A percentile compares a stretch with the other conserved stretches of the same genome.
Conservation (phyloP, 2,797 vertebrate species). For the Sternarchorhynchus goeldii region DNA sequence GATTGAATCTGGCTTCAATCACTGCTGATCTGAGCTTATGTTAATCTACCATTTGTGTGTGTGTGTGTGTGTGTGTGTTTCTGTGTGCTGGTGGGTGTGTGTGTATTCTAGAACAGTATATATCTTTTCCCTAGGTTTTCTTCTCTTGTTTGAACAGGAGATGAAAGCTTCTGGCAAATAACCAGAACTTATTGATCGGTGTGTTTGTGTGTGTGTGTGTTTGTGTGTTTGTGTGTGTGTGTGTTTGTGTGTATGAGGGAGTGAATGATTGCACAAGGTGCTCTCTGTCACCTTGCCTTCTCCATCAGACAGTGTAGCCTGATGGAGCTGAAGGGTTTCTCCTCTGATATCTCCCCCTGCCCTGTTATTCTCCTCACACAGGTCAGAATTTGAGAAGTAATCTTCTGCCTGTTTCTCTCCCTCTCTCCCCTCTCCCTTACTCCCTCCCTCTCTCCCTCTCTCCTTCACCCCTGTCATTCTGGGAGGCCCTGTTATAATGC, state of each 20-base stretch:
- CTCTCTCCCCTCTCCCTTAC: too few relatives aligned
- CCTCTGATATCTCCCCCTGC: neutral
- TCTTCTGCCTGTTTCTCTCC: neutral
- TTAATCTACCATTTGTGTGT: neutral
- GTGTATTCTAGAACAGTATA: neutral
- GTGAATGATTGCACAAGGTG: too few relatives aligned
- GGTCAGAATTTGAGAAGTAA: neutral
- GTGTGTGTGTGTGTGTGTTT: neutral
- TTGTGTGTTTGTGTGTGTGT: conserved; percentile 46
- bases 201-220: conserved; percentile 8
- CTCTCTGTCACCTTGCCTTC: neutral
- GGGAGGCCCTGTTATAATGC: too few relatives aligned
- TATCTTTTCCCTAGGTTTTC: too few relatives aligned
- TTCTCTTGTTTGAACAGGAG: too few relatives aligned
- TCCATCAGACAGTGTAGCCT: neutral
- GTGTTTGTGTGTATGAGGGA: conserved; percentile 3
- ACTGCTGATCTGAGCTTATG: too few relatives aligned
- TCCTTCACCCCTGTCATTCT: neutral
- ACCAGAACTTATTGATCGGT: neutral
- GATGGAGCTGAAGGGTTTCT: neutral
- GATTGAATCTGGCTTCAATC: too few relatives aligned
- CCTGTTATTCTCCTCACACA: neutral
- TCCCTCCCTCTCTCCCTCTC: neutral
- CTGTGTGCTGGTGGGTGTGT: neutral
- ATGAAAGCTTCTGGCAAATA: neutral